Conservation (phyloP, 2,888 invertebrate species). For the Therioaphis trifolii region DNA sequence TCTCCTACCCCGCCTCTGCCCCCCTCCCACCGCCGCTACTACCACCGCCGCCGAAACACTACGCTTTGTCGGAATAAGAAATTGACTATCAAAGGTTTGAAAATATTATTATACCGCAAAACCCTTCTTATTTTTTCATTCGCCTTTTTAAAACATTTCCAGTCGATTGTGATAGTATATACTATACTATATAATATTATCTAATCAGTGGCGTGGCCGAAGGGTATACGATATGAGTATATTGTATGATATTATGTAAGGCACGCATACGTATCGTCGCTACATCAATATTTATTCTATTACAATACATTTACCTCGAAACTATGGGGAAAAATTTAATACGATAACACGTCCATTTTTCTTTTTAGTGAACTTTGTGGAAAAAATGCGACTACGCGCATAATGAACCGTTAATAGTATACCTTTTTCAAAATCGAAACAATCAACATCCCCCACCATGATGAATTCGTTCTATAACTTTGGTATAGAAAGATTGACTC, state of each 20-base stretch:
- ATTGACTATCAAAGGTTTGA: slow-evolving; percentile 52
- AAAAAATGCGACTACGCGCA: too few species aligned
- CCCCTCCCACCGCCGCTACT: background rate
- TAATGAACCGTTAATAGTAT: too few species aligned
- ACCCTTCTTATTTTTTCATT: slow-evolving; percentile 1
- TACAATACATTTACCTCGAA: too few species aligned
- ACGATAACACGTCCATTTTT: background rate
- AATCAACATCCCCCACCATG: too few species aligned
- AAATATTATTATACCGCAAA: slow-evolving; percentile 53
- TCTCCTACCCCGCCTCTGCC: background rate
- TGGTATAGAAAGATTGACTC: too few species aligned
- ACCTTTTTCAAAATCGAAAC: too few species aligned
- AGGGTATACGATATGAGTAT: background rate
- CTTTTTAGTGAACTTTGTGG: background rate
- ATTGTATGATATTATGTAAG: background rate
- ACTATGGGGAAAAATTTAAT: background rate
- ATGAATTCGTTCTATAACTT: too few species aligned
- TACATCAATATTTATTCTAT: background rate
- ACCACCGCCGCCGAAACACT: too few species aligned
- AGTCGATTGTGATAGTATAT: too few species aligned
- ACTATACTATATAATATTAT: too few species aligned
- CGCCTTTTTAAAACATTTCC: slow-evolving; percentile 19
- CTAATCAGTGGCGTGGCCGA: slow-evolving; percentile 34
- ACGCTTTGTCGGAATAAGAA: slow-evolving; percentile 30
- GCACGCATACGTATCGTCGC: background rate